Evolutionary conservation across 2,888 invertebrate genomes (phyloP).

Genomic region (Chymomyza fuscimana): DNA sequence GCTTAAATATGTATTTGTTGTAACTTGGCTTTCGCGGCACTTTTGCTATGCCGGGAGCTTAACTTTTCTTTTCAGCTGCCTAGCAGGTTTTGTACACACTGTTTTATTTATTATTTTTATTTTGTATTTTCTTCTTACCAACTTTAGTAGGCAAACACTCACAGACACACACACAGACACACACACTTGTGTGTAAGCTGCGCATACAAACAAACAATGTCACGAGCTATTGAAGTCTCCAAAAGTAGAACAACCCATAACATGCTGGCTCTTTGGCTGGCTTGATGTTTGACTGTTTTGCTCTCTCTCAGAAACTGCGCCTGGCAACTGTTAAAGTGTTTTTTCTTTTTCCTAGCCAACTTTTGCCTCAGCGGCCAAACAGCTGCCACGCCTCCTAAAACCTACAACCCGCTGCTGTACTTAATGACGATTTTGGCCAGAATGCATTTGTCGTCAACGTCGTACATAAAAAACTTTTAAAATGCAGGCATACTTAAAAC

Average conservation of each 20-base stretch:
- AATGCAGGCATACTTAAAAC: neutral
- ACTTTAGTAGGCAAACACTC: slow-evolving; percentile 15
- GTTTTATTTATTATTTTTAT: neutral
- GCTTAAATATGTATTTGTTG: neutral
- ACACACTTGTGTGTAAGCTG: neutral
- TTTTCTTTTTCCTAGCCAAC: slow-evolving; percentile 62
- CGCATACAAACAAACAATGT: slow-evolving; percentile 65
- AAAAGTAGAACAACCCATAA: slow-evolving; percentile 64
- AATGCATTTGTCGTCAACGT: slow-evolving; percentile 43
- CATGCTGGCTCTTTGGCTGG: slow-evolving; percentile 40
- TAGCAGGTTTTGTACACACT: slow-evolving; percentile 17
- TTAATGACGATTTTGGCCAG: slow-evolving; percentile 46
- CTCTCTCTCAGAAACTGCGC: slow-evolving; percentile 1
- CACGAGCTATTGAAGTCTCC: slow-evolving; percentile 70
- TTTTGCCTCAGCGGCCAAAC: slow-evolving; percentile 35
- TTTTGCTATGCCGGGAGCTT: slow-evolving; percentile 16
- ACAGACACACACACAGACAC: slow-evolving; percentile 12
- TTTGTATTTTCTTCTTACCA: slow-evolving; percentile 6
- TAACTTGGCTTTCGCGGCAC: slow-evolving; percentile 29
- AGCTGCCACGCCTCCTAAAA: slow-evolving; percentile 21
- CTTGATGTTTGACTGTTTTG: slow-evolving; percentile 23
- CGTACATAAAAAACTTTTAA: slow-evolving; percentile 13
- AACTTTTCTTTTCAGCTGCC: slow-evolving; percentile 50
- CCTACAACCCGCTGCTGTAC: slow-evolving; percentile 9
- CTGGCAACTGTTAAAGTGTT: slow-evolving; percentile 14